A percentile compares a stretch with the other conserved stretches of the same genome.
Conservation (phyloP, 2,888 invertebrate species). For the Oscheius sp. region DNA sequence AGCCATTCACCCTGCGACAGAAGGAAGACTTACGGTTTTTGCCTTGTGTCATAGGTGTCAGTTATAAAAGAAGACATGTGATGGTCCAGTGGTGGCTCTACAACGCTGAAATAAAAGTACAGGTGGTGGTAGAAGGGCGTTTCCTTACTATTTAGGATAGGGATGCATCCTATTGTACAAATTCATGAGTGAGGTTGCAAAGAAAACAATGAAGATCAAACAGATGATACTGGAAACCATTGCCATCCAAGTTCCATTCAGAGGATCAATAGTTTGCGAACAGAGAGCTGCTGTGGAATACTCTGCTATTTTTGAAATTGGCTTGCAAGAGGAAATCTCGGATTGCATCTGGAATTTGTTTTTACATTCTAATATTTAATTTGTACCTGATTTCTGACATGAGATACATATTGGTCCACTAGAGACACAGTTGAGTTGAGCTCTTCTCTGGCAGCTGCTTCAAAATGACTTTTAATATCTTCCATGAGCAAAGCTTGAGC, state of each 20-base stretch:
- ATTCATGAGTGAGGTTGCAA: constrained; percentile 74
- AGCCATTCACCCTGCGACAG: constrained; percentile 12
- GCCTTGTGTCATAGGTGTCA: constrained; percentile 65
- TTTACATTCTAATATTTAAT: background rate
- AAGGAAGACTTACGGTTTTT: constrained; percentile 55
- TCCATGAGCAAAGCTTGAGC: constrained; percentile 61
- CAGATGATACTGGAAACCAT: constrained; percentile 74
- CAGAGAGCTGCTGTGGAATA: constrained; percentile 65
- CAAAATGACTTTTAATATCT: constrained; percentile 60
- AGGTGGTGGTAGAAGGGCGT: background rate
- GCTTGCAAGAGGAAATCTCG: constrained; percentile 68
- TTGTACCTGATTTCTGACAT: constrained; percentile 53
- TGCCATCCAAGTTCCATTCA: constrained; percentile 76
- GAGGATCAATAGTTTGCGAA: constrained; percentile 64
- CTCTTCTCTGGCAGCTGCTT: constrained; percentile 56
- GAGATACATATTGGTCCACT: constrained; percentile 55
- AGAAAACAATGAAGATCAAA: constrained; percentile 74
- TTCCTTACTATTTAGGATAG: constrained; percentile 68
- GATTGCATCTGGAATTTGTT: constrained; percentile 52
- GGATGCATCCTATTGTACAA: constrained; percentile 74
- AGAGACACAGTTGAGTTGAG: constrained; percentile 48
- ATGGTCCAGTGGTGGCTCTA: constrained; percentile 63
- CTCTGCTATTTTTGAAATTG: constrained; percentile 59
- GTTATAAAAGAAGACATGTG: constrained; percentile 67
- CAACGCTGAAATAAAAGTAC: constrained; percentile 51